Percentiles rank a stretch among this genome's conserved stretches.
These are phyloP conservation scores for Helicoverpa assulta DNA, from an alignment of 2,888 invertebrate genomes.

Conservation along the genomic window DNA sequence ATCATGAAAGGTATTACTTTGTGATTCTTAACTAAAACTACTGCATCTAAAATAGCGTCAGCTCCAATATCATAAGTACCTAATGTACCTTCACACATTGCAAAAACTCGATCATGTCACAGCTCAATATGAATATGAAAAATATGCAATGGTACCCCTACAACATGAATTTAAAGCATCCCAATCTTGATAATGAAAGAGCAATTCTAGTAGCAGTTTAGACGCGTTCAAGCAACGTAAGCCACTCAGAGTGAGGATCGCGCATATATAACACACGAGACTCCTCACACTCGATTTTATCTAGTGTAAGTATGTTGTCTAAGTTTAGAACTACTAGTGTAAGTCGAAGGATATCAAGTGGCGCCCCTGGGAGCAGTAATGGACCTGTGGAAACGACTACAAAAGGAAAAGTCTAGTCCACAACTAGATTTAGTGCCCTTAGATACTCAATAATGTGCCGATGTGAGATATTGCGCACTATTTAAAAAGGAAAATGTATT, in stretches of 20 bases:
- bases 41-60: not conserved
- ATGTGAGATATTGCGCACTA: slow-evolving; percentile 62
- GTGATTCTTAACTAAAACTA: not conserved
- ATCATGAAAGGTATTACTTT: slow-evolving; percentile 81
- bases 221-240: not conserved
- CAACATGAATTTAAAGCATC: not conserved
- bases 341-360: slow-evolving; percentile 74
- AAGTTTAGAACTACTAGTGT: slow-evolving; percentile 72
- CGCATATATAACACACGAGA: slow-evolving; percentile 16
- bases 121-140: no score
- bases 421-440: slow-evolving; percentile 82
- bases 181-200: not conserved
- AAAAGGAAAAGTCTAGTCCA: slow-evolving; percentile 81
- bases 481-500: slow-evolving; percentile 54
- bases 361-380: slow-evolving; percentile 81
- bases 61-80: no score
- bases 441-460: slow-evolving; percentile 75
- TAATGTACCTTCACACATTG: no score
- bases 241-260: not conserved
- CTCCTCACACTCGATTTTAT: slow-evolving; percentile 61
- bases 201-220: not conserved
- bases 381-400: slow-evolving; percentile 80
- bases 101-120: no score
- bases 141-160: no score
- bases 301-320: slow-evolving; percentile 62